Evolutionary conservation across 2,888 invertebrate species (phyloP).

Genomic region (Erebia ligea): DNA sequence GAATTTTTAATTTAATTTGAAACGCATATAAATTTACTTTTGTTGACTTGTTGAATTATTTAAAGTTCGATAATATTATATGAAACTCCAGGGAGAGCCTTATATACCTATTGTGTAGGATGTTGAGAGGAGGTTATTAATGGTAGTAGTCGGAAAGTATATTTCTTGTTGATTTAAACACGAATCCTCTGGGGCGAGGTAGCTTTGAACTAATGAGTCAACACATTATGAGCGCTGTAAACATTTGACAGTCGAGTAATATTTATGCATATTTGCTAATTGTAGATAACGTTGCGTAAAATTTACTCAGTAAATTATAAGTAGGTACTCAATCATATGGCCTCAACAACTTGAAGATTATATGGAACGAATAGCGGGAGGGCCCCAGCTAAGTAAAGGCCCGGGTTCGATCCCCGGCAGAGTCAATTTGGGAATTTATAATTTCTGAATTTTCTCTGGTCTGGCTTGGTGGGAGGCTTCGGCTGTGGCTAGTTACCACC

Average conservation of each 20-base stretch:
- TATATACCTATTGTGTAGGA: background rate
- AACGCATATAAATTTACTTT: background rate
- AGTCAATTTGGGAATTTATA: too few species aligned
- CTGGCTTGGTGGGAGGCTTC: too few species aligned
- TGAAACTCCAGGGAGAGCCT: slow-evolving; percentile 3
- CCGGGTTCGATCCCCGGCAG: too few species aligned
- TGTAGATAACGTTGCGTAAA: background rate
- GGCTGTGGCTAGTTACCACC: too few species aligned
- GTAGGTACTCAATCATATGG: too few species aligned
- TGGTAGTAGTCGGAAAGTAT: slow-evolving; percentile 23
- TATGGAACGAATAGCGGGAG: too few species aligned
- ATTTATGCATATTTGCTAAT: background rate
- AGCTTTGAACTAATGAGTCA: slow-evolving; percentile 31
- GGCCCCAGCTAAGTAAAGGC: too few species aligned
- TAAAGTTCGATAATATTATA: slow-evolving; percentile 21
- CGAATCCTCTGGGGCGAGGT: slow-evolving; percentile 36
- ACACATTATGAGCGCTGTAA: slow-evolving; percentile 30
- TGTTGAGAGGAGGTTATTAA: slow-evolving; percentile 24
- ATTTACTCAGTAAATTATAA: background rate
- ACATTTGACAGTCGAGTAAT: slow-evolving; percentile 29
- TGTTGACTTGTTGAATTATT: background rate
- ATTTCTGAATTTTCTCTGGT: too few species aligned
- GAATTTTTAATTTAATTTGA: too few species aligned
- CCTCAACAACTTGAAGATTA: too few species aligned
- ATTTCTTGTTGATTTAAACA: slow-evolving; percentile 44